Base-by-base conservation (phyloP, 2,888 invertebrate genomes). In the Lucinisca nassula region DNA sequence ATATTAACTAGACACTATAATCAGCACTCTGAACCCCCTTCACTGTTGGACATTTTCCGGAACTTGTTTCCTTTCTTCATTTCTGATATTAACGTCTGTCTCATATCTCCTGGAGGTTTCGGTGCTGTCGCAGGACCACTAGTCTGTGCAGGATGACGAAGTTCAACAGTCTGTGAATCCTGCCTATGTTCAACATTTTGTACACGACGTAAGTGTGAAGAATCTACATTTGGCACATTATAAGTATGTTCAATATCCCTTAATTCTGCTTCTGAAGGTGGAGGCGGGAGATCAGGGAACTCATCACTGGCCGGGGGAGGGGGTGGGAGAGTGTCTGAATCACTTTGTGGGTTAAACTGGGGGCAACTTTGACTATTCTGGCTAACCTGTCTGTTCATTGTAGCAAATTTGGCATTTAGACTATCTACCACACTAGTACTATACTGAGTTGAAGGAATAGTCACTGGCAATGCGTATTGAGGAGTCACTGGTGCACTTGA, bases 231-330 rank as follows among this genome's bases (percentile, higher is more conserved):
- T 73, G 93, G 93, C 77, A 90, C 89, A 89, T 92, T 92, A 79
- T 92, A 94, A 55, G 92, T 87, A 75, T 92, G 83, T 82, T 94
- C 94, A 78, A 95, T 93, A 85, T 93, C 94, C 45, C 90, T 87
- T 24, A 95, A 87, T 82, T 95, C 95, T 30, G 93, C 95, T 37
- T 88, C 93, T n/a, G 94, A 93, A 1, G 95, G 95, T 32, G 95
- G 95, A 10, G 94, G 93, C 0, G 95, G 95, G n/a, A 95, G 89
- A 77, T 95, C 94, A 8, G 92, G 84, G 40, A 90, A 88, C 67
- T 88, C 90, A 74, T 24, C 84, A 74, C 85, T 76, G 55, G 51
- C 76, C 21, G 72, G 67, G 37, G 75, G 74, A 6, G 85, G 83
- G 1, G 72, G 77, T 55, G 67, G 45, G 49, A 75, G 49, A 38